Conservation (phyloP, 2,113 vertebrate species). For the Chaetorhynchus papuensis region DNA sequence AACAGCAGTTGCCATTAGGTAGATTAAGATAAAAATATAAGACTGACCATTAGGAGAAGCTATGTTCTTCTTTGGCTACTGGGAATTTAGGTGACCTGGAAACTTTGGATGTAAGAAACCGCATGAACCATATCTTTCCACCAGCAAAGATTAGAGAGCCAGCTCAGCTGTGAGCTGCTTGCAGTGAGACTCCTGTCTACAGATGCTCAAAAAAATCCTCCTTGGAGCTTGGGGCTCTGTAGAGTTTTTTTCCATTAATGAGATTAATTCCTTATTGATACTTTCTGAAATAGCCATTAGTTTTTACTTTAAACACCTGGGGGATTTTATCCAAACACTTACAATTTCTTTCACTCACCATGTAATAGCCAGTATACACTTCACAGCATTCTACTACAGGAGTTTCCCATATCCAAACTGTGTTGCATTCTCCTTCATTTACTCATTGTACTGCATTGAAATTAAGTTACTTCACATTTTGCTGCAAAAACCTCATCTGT, state of each 20-base stretch:
- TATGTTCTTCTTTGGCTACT: neutral
- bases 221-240: neutral
- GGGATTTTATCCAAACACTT: fast-evolving
- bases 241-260: neutral
- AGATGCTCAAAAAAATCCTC: neutral
- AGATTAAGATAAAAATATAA: neutral
- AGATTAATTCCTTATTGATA: neutral
- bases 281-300: neutral
- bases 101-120: neutral
- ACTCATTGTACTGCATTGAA: neutral
- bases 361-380: neutral
- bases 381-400: neutral
- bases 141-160: neutral
- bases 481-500: neutral
- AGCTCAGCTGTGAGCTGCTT: neutral
- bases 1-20: neutral
- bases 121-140: neutral
- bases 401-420: neutral
- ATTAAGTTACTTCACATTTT: neutral
- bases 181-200: neutral
- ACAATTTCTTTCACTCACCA: neutral
- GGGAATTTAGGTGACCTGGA: neutral
- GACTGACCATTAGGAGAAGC: neutral
- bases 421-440: neutral
- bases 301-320: neutral